phyloP scores from a whole-genome alignment of 2,797 vertebrate genomes.

The Salarias fasciatus region DNA sequence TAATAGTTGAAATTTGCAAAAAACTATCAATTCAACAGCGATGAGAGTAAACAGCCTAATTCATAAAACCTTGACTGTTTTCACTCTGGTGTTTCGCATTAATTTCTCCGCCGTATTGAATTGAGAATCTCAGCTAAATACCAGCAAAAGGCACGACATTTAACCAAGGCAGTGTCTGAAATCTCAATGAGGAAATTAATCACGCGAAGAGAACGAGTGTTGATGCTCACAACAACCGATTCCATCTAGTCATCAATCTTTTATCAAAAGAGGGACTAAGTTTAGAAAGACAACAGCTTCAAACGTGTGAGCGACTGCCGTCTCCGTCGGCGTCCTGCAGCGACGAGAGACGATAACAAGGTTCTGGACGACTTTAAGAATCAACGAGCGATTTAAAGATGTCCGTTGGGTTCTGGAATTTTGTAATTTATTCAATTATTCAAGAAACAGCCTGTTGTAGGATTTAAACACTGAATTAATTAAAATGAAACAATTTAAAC shows the following conservation, averaged over 20 bases:
- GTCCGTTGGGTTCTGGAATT: background rate
- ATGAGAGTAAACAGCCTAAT: too few species aligned
- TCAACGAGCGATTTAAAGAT: background rate
- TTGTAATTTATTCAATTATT: too few species aligned
- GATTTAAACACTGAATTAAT: background rate
- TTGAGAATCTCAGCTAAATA: too few species aligned
- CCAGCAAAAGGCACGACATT: background rate
- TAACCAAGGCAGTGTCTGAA: conserved; percentile 2
- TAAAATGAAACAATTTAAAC: background rate
- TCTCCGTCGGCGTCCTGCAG: too few species aligned
- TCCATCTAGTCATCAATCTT: background rate
- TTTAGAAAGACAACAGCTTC: background rate
- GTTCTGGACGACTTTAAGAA: background rate
- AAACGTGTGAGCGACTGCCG: background rate
- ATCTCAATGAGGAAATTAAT: background rate
- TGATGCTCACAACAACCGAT: conserved; percentile 5
- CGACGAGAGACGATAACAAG: too few species aligned
- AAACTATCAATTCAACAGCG: too few species aligned
- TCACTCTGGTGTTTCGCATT: too few species aligned
- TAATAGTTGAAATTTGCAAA: too few species aligned
- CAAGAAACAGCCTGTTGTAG: too few species aligned
- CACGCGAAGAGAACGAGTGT: conserved; percentile 7
- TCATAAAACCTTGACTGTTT: too few species aligned
- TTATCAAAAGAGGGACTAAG: too few species aligned
- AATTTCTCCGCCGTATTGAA: too few species aligned